Percentiles rank a stretch among this genome's conserved stretches.
Conservation (phyloP, 2,797 vertebrate genomes). For the Sphenopsis melanotis region DNA sequence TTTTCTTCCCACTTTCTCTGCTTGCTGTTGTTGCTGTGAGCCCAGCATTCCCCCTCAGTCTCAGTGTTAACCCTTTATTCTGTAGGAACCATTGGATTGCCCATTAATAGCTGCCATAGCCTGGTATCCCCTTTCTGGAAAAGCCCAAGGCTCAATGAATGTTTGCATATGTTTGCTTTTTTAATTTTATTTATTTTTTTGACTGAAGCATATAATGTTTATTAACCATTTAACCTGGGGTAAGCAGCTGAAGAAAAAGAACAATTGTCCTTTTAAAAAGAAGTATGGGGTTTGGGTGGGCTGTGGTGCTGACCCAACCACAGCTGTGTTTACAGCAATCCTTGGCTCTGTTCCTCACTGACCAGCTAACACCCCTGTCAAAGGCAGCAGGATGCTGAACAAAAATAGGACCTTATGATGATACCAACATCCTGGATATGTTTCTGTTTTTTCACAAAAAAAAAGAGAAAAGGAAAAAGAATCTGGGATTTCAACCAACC, state of each 20-base stretch:
- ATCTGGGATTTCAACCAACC: not conserved
- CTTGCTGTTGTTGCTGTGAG: not conserved
- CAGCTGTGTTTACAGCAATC: slow-evolving; percentile 29
- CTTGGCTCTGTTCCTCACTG: slow-evolving; percentile 39
- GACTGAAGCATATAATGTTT: not conserved
- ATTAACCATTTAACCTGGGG: not conserved
- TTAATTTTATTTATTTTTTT: not conserved
- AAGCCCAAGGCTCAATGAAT: not conserved
- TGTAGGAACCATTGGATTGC: not conserved
- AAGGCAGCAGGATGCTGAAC: slow-evolving; percentile 40
- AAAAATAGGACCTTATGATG: slow-evolving; percentile 48
- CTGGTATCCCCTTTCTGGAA: not conserved
- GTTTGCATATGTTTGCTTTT: not conserved
- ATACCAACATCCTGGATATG: slow-evolving; percentile 31
- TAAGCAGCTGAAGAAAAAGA: not conserved
- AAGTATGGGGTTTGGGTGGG: not conserved
- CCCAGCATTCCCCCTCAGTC: not conserved
- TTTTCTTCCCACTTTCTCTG: slow-evolving; percentile 11
- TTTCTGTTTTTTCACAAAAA: not conserved
- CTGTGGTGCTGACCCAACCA: not conserved
- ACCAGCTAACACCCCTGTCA: slow-evolving; percentile 42
- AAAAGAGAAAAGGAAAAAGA: not conserved
- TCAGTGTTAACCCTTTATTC: not conserved
- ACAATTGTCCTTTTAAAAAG: not conserved
- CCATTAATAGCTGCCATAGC: not conserved